Conservation (phyloP, 2,888 invertebrate species). For the Erpobdella octoculata region DNA sequence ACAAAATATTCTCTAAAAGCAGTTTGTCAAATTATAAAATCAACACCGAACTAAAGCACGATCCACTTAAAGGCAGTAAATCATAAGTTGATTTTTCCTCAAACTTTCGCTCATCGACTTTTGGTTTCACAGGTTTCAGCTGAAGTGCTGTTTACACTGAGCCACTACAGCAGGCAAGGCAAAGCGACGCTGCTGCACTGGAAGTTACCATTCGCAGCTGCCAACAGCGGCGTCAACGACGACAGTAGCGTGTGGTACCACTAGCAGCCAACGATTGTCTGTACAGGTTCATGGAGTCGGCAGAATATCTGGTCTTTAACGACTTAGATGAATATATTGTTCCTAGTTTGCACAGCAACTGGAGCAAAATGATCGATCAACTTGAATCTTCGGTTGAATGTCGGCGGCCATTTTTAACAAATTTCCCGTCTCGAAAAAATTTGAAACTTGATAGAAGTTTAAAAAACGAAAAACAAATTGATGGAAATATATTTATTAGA, state of each 20-base stretch:
- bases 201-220: slow-evolving; percentile 41
- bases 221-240: neutral
- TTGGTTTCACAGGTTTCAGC: slow-evolving; percentile 31
- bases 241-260: slow-evolving; percentile 45
- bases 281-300: slow-evolving; percentile 44
- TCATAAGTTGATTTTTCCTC: neutral
- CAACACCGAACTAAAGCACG: too few species aligned
- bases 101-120: neutral
- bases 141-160: slow-evolving; percentile 40
- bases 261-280: slow-evolving; percentile 50
- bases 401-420: too few species aligned
- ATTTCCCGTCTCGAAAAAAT: too few species aligned
- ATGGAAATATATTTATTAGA: neutral
- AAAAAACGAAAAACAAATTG: neutral
- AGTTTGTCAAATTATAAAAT: too few species aligned
- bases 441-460: neutral
- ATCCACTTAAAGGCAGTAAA: too few species aligned
- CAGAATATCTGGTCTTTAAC: slow-evolving; percentile 44
- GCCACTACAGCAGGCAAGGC: slow-evolving; percentile 40
- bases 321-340: slow-evolving; percentile 50
- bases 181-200: slow-evolving; percentile 42
- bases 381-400: too few species aligned
- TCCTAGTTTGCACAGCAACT: slow-evolving; percentile 38
- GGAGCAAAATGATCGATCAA: slow-evolving; percentile 34
- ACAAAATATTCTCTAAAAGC: too few species aligned